These are phyloP conservation scores for Mactra quadrangularis DNA, from an alignment of 1,140 invertebrate species.

Conservation along the genomic window DNA sequence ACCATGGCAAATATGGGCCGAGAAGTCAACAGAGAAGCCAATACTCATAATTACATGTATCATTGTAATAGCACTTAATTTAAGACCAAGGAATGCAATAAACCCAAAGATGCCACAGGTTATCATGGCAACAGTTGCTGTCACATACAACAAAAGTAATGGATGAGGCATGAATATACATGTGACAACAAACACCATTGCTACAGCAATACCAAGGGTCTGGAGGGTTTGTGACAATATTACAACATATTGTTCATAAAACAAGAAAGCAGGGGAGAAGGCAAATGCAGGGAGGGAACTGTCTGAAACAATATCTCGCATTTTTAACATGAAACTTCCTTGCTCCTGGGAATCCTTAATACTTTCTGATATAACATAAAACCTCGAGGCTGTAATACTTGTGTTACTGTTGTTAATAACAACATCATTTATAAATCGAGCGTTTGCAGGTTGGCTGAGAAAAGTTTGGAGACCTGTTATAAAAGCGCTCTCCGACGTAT, in stretches of 20 bases:
- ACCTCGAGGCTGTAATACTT: constrained; percentile 88
- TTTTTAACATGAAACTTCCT: constrained; percentile 72
- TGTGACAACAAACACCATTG: constrained; percentile 98
- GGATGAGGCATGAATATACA: constrained; percentile 98
- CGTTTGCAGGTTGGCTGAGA: constrained; percentile 76
- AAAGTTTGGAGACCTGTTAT: constrained; percentile 90
- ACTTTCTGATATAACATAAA: constrained; percentile 68
- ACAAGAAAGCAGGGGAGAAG: constrained; percentile 75
- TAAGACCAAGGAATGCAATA: constrained; percentile 97
- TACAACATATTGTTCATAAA: constrained; percentile 91
- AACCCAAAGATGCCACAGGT: constrained; percentile 97
- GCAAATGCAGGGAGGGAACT: constrained; percentile 67
- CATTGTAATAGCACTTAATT: constrained; percentile 98
- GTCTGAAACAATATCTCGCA: constrained; percentile 70
- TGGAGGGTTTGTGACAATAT: constrained; percentile 96
- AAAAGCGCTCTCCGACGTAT: constrained; percentile 86
- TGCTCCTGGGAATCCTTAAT: constrained; percentile 68
- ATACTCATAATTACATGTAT: constrained; percentile 99
- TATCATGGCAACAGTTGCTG: constrained; percentile 98
- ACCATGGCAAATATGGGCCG: constrained; percentile 98
- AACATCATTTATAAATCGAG: constrained; percentile 90
- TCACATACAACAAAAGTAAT: constrained; percentile 96
- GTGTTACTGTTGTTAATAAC: constrained; percentile 91
- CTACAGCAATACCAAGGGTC: constrained; percentile 94
- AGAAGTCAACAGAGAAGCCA: constrained; percentile 98